Conservation (phyloP, 2,113 vertebrate species). For the Mormyrus iriodes region DNA sequence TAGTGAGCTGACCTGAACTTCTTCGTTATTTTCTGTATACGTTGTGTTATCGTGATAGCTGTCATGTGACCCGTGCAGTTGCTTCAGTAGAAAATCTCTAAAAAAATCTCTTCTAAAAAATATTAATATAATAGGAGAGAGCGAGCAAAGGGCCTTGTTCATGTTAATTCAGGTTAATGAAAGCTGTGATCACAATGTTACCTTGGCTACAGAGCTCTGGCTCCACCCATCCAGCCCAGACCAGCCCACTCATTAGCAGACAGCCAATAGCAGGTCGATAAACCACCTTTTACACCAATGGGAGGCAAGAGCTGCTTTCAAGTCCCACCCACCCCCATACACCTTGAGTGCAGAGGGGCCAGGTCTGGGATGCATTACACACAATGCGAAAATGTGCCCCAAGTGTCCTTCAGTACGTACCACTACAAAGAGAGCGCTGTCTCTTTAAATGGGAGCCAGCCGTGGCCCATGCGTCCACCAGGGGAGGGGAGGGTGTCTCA, state of each 20-base stretch:
- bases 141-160: neutral
- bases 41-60: neutral
- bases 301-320: neutral
- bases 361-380: conserved; percentile 57
- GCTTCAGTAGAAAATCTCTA: neutral
- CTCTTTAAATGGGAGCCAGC: conserved; percentile 57
- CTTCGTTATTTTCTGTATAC: neutral
- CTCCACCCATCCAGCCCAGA: neutral
- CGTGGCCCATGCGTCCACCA: conserved; percentile 48
- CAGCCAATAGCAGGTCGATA: neutral
- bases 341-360: conserved; percentile 24
- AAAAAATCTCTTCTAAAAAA: no score
- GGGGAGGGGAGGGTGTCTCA: neutral
- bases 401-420: conserved; percentile 49
- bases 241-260: neutral
- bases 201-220: neutral
- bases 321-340: neutral
- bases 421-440: conserved; percentile 52
- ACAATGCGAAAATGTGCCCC: conserved; percentile 38
- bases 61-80: neutral
- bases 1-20: neutral
- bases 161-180: neutral
- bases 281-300: neutral
- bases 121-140: neutral
- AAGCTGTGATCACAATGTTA: neutral